Evolutionary conservation across 2,888 invertebrate species (phyloP), one percentile per base, ranked within the genome.

Genomic region (Megastigmus dorsalis): DNA sequence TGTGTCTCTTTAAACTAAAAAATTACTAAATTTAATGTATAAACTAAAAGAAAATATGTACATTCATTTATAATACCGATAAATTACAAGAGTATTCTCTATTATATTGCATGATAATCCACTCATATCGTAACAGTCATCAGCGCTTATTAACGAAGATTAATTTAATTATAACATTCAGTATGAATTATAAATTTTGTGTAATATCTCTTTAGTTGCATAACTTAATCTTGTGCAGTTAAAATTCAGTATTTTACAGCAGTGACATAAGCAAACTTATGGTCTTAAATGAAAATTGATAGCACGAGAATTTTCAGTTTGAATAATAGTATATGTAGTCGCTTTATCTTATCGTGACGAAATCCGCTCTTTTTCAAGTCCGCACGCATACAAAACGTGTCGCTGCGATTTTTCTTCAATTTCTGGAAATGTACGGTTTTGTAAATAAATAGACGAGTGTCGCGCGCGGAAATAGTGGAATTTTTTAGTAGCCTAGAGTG

Each of bases 301-400:
- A 52, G 38, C 38, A 13, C 10, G 6, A 50, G 10, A 36, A 18
- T 65, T 65, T 38, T 52, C 4, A 50, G 3, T 23, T 26, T 5
- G 13, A 41, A 18, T 3, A 30, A 43, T 9, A 15, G 26, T 18
- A 3, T 52, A n/a, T n/a, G n/a, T 1, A 9, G 41, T n/a, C 10
- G 26, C 15, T 18, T 67, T 67, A 67, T 67, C 67, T 67, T 67
- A 67, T 67, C 67, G 54, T 15, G 20, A n/a, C 20, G 33, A 20
- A 38, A 65, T 65, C 38, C 33, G 30, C 41, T 30, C 3, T 33
- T 55, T 67, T 67, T 67, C 55, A 33, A 55, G 41, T 45, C 3
- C 36, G 23, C 33, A 20, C 30, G 20, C 60, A 7, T 20, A 10
- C 23, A 23, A 36, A 15, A 9, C 67, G 55, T 41, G 23, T 54